Conservation (phyloP, 2,113 vertebrate species). For the Electrona antarctica region DNA sequence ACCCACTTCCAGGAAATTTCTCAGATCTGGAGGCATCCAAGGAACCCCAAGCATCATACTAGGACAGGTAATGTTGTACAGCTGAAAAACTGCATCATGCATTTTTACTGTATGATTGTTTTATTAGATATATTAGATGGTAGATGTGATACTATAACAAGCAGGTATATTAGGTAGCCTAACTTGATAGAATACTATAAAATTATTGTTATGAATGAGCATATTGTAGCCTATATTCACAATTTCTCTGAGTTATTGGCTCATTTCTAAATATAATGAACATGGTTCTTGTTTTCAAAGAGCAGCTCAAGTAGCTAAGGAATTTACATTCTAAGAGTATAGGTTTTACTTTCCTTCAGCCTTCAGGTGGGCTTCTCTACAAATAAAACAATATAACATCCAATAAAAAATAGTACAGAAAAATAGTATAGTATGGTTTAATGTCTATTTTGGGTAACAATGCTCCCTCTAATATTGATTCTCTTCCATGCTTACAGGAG, state of each 20-base stretch:
- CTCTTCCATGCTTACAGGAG: slow-evolving; percentile 31
- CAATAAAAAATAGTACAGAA: neutral
- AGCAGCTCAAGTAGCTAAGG: too few species aligned
- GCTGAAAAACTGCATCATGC: neutral
- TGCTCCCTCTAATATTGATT: too few species aligned
- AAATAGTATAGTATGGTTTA: too few species aligned
- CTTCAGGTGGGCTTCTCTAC: neutral
- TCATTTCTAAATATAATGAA: too few species aligned
- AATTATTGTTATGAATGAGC: too few species aligned
- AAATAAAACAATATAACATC: neutral
- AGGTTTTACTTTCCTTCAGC: too few species aligned
- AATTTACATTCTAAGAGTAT: neutral
- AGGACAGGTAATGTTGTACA: slow-evolving; percentile 58
- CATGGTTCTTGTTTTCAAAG: too few species aligned
- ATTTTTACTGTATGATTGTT: neutral
- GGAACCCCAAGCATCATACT: slow-evolving; percentile 37
- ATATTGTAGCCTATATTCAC: too few species aligned
- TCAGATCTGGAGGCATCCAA: neutral
- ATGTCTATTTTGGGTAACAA: too few species aligned
- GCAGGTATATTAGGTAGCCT: too few species aligned
- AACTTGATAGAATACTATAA: too few species aligned
- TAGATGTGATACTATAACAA: too few species aligned
- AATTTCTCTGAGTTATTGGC: neutral
- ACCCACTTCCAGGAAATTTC: slow-evolving; percentile 28
- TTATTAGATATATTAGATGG: neutral